Percentiles rank a stretch among this genome's conserved stretches.
Conservation (phyloP, 2,888 invertebrate species). For the Melieria picta region DNA sequence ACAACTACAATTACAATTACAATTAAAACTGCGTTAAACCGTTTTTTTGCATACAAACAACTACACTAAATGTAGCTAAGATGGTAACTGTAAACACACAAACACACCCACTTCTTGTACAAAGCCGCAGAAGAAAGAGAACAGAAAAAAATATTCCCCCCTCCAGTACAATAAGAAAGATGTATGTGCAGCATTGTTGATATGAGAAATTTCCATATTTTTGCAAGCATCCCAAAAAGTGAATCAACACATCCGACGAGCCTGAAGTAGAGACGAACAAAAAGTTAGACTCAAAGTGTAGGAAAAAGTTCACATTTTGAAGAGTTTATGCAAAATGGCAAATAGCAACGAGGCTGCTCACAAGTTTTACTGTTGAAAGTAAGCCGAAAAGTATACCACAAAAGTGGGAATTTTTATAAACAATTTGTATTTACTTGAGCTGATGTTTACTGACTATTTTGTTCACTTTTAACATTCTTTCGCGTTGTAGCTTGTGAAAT, state of each 20-base stretch:
- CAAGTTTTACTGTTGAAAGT: too few relatives aligned
- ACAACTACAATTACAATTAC: neutral
- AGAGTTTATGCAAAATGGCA: too few relatives aligned
- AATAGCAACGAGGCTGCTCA: too few relatives aligned
- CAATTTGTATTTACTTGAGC: too few relatives aligned
- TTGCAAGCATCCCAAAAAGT: neutral
- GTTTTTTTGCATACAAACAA: neutral
- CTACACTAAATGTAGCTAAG: neutral
- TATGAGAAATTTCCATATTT: too few relatives aligned
- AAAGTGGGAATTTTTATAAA: too few relatives aligned
- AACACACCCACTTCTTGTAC: neutral
- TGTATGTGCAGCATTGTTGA: too few relatives aligned
- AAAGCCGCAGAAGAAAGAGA: neutral
- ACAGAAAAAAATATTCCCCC: constrained; percentile 25
- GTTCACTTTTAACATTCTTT: too few relatives aligned
- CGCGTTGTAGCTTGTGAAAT: too few relatives aligned
- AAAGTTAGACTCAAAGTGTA: neutral
- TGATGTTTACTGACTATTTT: too few relatives aligned
- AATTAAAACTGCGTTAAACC: neutral
- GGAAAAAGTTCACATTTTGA: too few relatives aligned
- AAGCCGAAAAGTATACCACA: too few relatives aligned
- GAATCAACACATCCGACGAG: neutral
- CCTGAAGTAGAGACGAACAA: neutral
- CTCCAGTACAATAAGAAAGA: constrained; percentile 31
- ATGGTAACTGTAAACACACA: neutral